Evolutionary conservation across 2,113 vertebrate genomes (phyloP).

Genomic region (Rhagologus leucostigma): DNA sequence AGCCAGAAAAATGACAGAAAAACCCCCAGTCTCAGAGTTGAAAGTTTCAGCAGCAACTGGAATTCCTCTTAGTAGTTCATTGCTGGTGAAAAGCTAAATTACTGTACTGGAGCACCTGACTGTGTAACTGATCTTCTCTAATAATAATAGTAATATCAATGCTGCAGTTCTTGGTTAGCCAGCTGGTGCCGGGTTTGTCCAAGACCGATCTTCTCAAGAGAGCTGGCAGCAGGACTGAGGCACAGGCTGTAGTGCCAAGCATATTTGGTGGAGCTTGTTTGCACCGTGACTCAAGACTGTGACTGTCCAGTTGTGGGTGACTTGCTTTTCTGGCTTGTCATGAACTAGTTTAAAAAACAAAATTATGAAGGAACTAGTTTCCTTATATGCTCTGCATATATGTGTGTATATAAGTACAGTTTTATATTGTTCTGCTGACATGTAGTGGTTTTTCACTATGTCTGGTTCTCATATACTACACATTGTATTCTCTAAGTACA

Average conservation of each 20-base stretch:
- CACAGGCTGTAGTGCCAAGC: not conserved
- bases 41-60: not conserved
- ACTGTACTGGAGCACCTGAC: not conserved
- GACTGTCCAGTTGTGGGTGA: not conserved
- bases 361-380: not conserved
- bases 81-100: not conserved
- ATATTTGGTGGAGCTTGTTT: not conserved
- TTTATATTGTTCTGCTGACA: not conserved
- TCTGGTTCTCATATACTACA: not conserved
- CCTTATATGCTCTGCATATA: not conserved
- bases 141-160: not conserved
- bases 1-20: not conserved
- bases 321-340: not conserved
- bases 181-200: not conserved
- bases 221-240: not conserved
- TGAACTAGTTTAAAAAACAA: not conserved
- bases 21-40: rapidly evolving
- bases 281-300: not conserved
- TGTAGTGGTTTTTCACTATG: conserved; percentile 32
- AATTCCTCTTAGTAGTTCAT: not conserved
- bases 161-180: not conserved
- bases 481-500: not conserved
- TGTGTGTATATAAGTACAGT: conserved; percentile 60
- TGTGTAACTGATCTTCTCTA: not conserved
- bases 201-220: not conserved